Evolutionary conservation across 2,797 vertebrate species (phyloP), one percentile per base, ranked within the genome.

Genomic region (Loris lydekkerianus): DNA sequence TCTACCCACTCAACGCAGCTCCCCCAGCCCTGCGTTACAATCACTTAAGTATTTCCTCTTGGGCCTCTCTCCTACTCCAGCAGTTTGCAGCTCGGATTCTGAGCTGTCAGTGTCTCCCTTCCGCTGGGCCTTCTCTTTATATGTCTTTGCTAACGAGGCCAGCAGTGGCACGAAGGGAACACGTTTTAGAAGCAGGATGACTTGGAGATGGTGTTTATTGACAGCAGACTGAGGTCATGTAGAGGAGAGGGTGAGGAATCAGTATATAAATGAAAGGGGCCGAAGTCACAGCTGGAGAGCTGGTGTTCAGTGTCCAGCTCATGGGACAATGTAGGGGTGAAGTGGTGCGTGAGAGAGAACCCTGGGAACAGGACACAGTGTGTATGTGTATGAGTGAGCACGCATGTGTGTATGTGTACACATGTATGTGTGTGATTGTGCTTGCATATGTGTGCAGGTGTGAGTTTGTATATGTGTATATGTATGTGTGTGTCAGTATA

Each of bases 401-500:
- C 8, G 7, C 17, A 11, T n/a, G 37, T 14, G 43, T 34, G 9
- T 37, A 20, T 5, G 7, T n/a, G 31, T 53, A n/a, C 10, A 15
- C 31, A 37, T 49, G 20, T 27, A 3, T 58, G 53, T n/a, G 10
- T 6, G 18, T 40, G 7, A 77, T 53, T 25, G 3, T 63, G 25
- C 60, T 23, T 2, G 25, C 14, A 0, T 2, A 31, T 3, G 14
- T 40, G 40, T 3, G 4, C 73, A 6, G 31, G 18, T 15, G 46
- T 21, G 29, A 75, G 43, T 76, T 43, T 14, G 2, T 20, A 20
- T 14, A 1, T 5, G 23, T 67, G 46, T n/a, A 20, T 17, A 25
- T 20, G 1, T 18, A 2, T n/a, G 27, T 27, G 2, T 1, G 10
- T 14, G 6, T 37, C 17, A 14, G 27, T 29, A 25, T 31, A 14